Percentiles rank a stretch among this genome's conserved stretches.
These are phyloP conservation scores for Nannobrachium achirus DNA, from an alignment of 2,113 vertebrate genomes.

Conservation along the genomic window DNA sequence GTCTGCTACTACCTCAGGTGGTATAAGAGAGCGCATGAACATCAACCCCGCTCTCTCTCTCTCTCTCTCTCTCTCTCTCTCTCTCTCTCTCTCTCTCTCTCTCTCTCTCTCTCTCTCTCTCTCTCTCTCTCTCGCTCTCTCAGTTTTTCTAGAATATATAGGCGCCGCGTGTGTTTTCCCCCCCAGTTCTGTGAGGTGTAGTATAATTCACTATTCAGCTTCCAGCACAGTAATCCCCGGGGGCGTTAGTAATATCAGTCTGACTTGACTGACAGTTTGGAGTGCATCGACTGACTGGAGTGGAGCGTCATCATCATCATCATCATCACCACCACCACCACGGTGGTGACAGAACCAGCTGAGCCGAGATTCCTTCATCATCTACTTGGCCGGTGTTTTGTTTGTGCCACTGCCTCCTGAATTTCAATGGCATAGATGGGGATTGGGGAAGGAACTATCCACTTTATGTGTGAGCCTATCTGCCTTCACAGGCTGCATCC, in stretches of 20 bases:
- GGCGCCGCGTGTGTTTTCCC: slow-evolving; percentile 32
- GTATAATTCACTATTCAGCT: too few species aligned
- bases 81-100: slow-evolving; percentile 4
- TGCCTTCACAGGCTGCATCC: neutral
- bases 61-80: neutral
- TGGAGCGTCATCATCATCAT: slow-evolving; percentile 37
- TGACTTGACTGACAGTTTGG: slow-evolving; percentile 60
- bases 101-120: slow-evolving; percentile 7
- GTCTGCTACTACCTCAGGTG: too few species aligned
- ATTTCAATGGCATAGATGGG: neutral
- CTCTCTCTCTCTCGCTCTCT: slow-evolving; percentile 32
- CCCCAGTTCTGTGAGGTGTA: slow-evolving; percentile 50
- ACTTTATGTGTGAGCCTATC: slow-evolving; percentile 32
- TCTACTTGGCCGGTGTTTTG: slow-evolving; percentile 16
- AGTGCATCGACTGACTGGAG: too few species aligned
- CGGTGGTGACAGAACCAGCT: neutral
- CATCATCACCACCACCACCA: too few species aligned
- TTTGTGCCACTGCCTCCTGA: slow-evolving; percentile 15
- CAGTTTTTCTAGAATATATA: slow-evolving; percentile 42
- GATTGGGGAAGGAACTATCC: slow-evolving; percentile 15
- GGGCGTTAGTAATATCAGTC: slow-evolving; percentile 36
- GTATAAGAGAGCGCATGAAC: too few species aligned
- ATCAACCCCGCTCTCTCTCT: neutral
- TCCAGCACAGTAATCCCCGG: slow-evolving; percentile 34
- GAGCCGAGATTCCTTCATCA: slow-evolving; percentile 26